Percentiles rank a stretch among this genome's conserved stretches.
phyloP scores from a whole-genome alignment of 2,113 vertebrate genomes.

The Gallinago paraguaiae region DNA sequence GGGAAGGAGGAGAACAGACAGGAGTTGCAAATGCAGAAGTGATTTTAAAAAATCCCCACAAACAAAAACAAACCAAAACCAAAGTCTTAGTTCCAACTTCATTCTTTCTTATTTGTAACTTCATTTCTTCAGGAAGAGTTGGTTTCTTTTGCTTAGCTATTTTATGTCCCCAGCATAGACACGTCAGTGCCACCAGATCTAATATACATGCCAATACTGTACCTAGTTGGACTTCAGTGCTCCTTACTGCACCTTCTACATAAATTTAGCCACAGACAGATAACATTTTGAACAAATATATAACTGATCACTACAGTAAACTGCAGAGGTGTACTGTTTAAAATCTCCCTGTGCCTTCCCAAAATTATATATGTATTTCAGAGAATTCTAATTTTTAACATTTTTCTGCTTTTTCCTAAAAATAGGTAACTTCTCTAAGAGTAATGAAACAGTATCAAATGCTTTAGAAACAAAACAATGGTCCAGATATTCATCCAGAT shows the following conservation, averaged over 20 bases:
- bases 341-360: background rate
- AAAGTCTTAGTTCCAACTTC: background rate
- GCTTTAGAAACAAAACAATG: background rate
- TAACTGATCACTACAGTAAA: background rate
- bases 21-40: background rate
- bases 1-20: background rate
- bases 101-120: background rate
- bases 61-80: background rate
- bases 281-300: background rate
- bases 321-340: background rate
- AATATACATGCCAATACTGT: background rate
- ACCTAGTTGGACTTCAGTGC: background rate
- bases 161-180: background rate
- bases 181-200: background rate
- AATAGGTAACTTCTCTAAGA: background rate
- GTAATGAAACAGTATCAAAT: background rate
- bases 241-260: background rate
- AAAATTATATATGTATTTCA: background rate
- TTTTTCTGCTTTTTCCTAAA: background rate
- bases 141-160: background rate
- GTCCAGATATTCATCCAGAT: background rate
- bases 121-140: background rate
- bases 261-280: background rate
- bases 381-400: background rate
- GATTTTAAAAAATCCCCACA: background rate